Evolutionary conservation across 2,888 invertebrate genomes (phyloP), one percentile per base, ranked within the genome.

Genomic region (Nomada flava): DNA sequence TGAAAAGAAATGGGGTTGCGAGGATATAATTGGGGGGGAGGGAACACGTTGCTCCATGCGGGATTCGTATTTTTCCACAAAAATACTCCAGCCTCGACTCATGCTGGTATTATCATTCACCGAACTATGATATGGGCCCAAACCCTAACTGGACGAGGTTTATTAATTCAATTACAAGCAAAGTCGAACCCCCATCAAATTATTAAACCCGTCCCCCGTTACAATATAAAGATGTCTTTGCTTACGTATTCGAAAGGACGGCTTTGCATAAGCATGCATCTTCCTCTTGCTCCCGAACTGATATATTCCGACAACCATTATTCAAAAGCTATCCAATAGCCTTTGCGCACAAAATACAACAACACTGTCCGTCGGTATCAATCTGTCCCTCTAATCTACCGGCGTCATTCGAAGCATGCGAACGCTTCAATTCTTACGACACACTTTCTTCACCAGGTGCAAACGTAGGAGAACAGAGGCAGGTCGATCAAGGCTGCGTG

Each of bases 251-350:
- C 88, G 90, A 74, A 92, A 91, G 20, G 85, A 82, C 57, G 89
- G 85, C 83, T 90, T 91, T 67, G 90, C 78, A 52, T 91, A 91
- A 9, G 90, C 90, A 78, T 91, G 91, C 92, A 91, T 91, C 84
- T 90, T 91, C 86, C 88, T 90, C 87, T 91, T 92, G 70, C 83
- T 86, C 50, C 88, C 90, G 85, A 91, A 92, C 55, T 91, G 89
- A 83, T 88, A 91, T 83, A 91, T 90, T 55, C 93, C 92, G 72
- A 91, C 90, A 79, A 92, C 92, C 92, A 93, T 93, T 83, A 84
- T 47, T 47, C 47, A 70, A 68, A 82, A 50, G 72, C 68, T 76
- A 76, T 81, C n/a, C 23, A 13, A 44, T 53, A 36, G 18, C 20
- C 36, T n/a, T n/a, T 20, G 23, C 26, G n/a, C 47, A 47, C 47